Percentiles rank a stretch among this genome's conserved stretches.
These are phyloP conservation scores for Coenonympha arcania DNA, from an alignment of 2,888 invertebrate genomes.

Conservation along the genomic window DNA sequence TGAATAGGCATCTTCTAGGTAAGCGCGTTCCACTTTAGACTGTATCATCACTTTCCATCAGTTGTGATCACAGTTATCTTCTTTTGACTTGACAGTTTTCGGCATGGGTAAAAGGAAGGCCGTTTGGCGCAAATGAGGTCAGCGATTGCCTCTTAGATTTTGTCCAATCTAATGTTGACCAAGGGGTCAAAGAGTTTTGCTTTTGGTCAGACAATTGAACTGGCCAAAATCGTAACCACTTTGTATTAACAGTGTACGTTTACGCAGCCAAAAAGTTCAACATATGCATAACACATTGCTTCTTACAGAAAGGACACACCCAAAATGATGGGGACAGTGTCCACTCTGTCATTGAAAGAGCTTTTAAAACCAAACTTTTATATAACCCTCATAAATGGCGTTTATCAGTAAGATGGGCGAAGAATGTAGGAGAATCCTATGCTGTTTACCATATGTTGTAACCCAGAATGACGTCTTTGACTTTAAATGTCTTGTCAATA, in stretches of 20 bases:
- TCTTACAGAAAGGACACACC: constrained; percentile 23
- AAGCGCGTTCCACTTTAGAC: no score
- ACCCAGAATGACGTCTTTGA: neutral
- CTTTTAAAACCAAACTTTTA: constrained; percentile 10
- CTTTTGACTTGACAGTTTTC: neutral
- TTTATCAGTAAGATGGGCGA: constrained; percentile 18
- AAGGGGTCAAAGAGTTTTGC: constrained; percentile 17
- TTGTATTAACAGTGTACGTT: constrained; percentile 20
- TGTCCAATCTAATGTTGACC: constrained; percentile 5
- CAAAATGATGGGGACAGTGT: constrained; percentile 18
- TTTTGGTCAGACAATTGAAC: constrained; percentile 22
- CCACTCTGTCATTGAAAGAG: constrained; percentile 16
- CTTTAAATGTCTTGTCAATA: neutral
- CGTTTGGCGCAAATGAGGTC: constrained; percentile 20
- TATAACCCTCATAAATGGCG: constrained; percentile 16
- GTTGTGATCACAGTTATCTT: no score
- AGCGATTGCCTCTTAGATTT: constrained; percentile 17
- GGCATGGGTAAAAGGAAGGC: constrained; percentile 3
- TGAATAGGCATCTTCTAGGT: no score
- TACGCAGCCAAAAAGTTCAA: constrained; percentile 4
- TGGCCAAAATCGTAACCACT: constrained; percentile 22
- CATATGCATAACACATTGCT: no score
- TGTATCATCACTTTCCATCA: no score
- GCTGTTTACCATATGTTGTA: constrained; percentile 10
- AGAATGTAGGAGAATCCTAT: constrained; percentile 24